phyloP scores from a whole-genome alignment of 2,113 vertebrate species.

The Tupaia chinensis region DNA sequence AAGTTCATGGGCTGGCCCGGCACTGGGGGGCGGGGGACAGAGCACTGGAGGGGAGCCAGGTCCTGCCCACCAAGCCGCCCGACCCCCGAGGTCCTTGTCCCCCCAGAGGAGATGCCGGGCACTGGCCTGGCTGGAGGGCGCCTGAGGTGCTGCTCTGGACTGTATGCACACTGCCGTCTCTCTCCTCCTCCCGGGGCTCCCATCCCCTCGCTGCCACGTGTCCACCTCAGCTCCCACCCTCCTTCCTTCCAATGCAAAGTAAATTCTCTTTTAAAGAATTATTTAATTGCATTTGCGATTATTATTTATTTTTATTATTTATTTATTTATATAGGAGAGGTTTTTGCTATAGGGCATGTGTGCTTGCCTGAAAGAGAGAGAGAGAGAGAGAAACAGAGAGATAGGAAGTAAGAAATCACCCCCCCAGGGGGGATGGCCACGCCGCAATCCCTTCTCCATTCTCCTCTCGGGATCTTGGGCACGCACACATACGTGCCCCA shows the following conservation, averaged over 20 bases:
- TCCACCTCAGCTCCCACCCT: background rate
- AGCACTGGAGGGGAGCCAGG: background rate
- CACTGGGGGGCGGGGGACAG: conserved; percentile 85
- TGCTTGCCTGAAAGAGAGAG: too few species aligned
- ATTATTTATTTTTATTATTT: too few species aligned
- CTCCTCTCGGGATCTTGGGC: too few species aligned
- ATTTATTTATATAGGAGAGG: too few species aligned
- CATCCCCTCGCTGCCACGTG: fast-evolving
- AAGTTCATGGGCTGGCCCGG: conserved; percentile 98
- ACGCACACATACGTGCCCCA: too few species aligned
- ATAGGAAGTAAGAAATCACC: too few species aligned
- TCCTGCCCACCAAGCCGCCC: background rate
- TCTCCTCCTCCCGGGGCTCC: background rate
- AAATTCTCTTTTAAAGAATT: background rate
- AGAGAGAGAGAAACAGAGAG: too few species aligned
- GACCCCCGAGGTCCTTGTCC: background rate
- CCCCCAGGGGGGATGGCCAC: too few species aligned
- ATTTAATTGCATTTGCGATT: too few species aligned
- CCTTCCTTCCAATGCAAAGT: background rate
- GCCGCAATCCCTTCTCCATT: too few species aligned
- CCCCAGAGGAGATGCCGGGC: background rate
- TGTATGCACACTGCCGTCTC: background rate
- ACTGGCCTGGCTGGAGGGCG: background rate
- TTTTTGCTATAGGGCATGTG: too few species aligned
- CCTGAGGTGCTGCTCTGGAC: background rate